phyloP scores from a whole-genome alignment of 2,113 vertebrate genomes.

The Murina feae region DNA sequence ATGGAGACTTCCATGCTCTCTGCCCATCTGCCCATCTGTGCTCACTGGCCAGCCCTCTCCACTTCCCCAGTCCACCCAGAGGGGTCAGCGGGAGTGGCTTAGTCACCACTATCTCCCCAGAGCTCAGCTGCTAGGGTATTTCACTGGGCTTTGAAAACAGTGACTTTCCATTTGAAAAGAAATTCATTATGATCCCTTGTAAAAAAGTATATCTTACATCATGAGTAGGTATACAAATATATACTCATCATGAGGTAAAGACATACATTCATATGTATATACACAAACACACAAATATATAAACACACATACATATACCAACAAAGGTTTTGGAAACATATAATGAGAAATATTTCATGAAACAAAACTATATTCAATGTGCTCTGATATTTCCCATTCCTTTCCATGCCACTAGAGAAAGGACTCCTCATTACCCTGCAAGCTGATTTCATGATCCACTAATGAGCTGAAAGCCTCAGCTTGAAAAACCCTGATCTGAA shows the following conservation, averaged over 20 bases:
- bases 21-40: fast-evolving
- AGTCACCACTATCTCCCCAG: neutral
- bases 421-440: neutral
- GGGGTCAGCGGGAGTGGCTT: fast-evolving
- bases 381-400: neutral
- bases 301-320: neutral
- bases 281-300: neutral
- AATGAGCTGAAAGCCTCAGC: neutral
- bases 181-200: neutral
- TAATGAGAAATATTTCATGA: neutral
- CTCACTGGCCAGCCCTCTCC: neutral
- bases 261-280: neutral
- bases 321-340: neutral
- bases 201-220: neutral
- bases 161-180: neutral
- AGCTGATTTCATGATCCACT: neutral
- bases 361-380: neutral
- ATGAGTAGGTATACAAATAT: neutral
- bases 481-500: neutral
- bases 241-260: neutral
- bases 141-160: neutral
- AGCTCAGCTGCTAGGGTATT: neutral
- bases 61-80: too few relatives aligned
- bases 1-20: neutral
- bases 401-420: neutral